Evolutionary conservation across 2,797 vertebrate genomes (phyloP).

Genomic region (Trichosurus vulpecula): DNA sequence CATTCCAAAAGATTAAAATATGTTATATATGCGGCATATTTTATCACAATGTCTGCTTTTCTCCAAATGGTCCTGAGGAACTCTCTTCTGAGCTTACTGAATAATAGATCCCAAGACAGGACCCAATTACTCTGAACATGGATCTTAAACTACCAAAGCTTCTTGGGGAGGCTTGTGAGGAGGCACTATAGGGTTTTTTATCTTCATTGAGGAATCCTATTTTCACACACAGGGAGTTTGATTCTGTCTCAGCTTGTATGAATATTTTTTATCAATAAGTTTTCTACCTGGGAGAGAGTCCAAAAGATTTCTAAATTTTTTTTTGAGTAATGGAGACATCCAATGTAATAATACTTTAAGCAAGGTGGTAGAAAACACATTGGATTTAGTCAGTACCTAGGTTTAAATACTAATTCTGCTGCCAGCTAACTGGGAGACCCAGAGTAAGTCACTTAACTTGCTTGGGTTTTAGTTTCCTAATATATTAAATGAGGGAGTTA

Average conservation of each 20-base stretch:
- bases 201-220: neutral
- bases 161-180: neutral
- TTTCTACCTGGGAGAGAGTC: neutral
- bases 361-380: neutral
- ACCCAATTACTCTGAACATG: constrained; percentile 3
- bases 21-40: neutral
- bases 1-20: constrained; percentile 7
- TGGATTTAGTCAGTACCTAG: neutral
- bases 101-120: neutral
- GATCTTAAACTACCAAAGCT: constrained; percentile 25
- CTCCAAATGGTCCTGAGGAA: constrained; percentile 1
- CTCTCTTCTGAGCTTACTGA: neutral
- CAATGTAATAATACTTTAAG: neutral
- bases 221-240: neutral
- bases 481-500: neutral
- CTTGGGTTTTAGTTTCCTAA: neutral
- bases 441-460: neutral
- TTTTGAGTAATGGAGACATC: neutral
- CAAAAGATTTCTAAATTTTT: neutral
- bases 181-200: neutral
- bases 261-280: neutral
- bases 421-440: neutral
- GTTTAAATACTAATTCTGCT: neutral
- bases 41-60: neutral
- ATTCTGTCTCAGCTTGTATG: neutral